Evolutionary conservation across 53 echinoderm and acorn worm genomes (phyloP).

Genomic region (Antedon mediterranea): DNA sequence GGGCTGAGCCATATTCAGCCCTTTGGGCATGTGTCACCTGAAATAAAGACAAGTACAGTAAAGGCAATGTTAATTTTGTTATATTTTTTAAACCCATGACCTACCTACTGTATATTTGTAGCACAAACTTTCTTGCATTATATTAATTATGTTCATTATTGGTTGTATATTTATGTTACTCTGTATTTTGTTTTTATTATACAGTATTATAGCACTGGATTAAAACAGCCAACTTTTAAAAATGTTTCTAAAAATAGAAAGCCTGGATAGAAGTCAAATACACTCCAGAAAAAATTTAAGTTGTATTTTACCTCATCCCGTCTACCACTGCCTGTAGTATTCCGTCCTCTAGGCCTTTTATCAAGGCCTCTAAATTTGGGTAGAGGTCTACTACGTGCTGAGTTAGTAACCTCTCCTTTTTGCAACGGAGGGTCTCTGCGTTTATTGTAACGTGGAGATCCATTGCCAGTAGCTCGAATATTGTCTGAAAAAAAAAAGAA

Average conservation of each 20-base stretch:
- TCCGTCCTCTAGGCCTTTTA: slow-evolving; percentile 48
- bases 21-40: slow-evolving; percentile 81
- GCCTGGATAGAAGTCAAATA: no score
- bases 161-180: no score
- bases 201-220: no score
- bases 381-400: slow-evolving; percentile 17
- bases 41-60: background rate
- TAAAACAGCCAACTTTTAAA: no score
- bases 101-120: no score
- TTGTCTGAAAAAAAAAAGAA: slow-evolving; percentile 27
- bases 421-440: slow-evolving; percentile 28
- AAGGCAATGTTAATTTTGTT: no score
- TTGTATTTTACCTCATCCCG: slow-evolving; percentile 58
- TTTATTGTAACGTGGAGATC: slow-evolving; percentile 33
- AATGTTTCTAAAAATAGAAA: no score
- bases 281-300: no score
- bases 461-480: slow-evolving; percentile 43
- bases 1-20: slow-evolving; percentile 97
- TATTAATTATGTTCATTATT: no score
- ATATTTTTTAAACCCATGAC: no score
- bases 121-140: no score
- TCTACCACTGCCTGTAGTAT: slow-evolving; percentile 54
- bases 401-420: slow-evolving; percentile 23
- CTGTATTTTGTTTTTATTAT: no score
- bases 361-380: slow-evolving; percentile 52